phyloP scores from a whole-genome alignment of 1,140 invertebrate species.

The Ostrea denselamellosa region DNA sequence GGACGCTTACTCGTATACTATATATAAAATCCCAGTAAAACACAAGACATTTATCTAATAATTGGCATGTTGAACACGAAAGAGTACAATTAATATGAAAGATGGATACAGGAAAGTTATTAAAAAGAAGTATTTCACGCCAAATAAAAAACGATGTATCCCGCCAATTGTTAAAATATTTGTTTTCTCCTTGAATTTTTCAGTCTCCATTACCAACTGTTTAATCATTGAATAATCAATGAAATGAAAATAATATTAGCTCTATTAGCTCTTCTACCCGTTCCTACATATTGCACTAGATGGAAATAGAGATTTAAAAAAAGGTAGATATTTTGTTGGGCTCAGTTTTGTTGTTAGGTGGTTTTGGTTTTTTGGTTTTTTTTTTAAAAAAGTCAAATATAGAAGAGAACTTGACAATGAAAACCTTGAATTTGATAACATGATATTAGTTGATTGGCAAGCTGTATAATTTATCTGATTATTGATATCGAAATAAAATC shows the following conservation, averaged over 20 bases:
- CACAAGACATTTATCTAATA: background rate
- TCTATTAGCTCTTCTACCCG: no score
- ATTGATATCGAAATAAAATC: no score
- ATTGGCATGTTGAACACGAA: background rate
- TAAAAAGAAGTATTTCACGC: slow-evolving; percentile 17
- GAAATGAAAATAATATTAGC: background rate
- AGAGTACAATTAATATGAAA: background rate
- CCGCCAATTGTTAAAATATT: background rate
- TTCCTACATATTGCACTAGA: no score
- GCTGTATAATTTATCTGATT: no score
- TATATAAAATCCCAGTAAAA: background rate
- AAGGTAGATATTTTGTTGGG: no score
- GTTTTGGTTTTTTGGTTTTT: no score
- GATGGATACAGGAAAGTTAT: background rate
- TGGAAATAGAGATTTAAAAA: no score
- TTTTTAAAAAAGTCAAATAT: no score
- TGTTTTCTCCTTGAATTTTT: slow-evolving; percentile 2
- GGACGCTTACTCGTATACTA: background rate
- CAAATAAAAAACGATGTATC: slow-evolving; percentile 14
- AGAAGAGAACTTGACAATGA: no score
- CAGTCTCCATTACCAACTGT: slow-evolving; percentile 26
- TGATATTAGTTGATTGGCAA: no score
- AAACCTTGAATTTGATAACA: no score
- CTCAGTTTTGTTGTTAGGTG: no score
- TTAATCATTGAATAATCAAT: background rate